Conservation (phyloP, 2,797 vertebrate genomes). For the Crenuchus spilurus region DNA sequence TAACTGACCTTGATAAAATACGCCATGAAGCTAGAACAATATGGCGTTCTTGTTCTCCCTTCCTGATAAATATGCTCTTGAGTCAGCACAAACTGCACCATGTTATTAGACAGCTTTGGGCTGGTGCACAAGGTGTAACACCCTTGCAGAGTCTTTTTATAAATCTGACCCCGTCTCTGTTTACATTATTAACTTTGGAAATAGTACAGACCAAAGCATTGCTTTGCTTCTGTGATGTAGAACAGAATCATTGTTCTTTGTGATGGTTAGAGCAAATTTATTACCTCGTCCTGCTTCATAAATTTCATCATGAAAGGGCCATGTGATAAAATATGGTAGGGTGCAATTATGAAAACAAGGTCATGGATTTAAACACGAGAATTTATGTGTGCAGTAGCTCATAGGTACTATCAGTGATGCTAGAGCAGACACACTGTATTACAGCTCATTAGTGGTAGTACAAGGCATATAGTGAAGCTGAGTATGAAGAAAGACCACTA, state of each 20-base stretch:
- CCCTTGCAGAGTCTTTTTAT: background rate
- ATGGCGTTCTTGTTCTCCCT: background rate
- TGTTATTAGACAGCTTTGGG: background rate
- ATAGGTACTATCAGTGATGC: background rate
- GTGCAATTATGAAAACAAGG: background rate
- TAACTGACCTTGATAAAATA: conserved; percentile 1
- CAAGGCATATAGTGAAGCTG: no score
- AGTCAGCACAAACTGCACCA: background rate
- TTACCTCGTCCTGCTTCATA: background rate
- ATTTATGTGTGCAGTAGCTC: background rate
- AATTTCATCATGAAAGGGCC: background rate
- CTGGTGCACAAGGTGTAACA: background rate
- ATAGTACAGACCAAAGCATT: background rate
- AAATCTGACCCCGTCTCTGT: background rate
- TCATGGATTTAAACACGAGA: background rate
- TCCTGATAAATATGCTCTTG: background rate
- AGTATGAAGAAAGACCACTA: no score
- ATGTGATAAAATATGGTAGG: background rate
- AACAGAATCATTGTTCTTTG: background rate
- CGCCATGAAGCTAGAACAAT: background rate
- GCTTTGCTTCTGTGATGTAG: no score
- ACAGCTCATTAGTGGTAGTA: background rate
- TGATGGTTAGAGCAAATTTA: background rate
- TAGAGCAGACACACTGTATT: background rate
- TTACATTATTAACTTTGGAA: background rate